A percentile compares a stretch with the other conserved stretches of the same genome.
phyloP scores from a whole-genome alignment of 2,113 vertebrate genomes.

The Oenanthe oenanthe region DNA sequence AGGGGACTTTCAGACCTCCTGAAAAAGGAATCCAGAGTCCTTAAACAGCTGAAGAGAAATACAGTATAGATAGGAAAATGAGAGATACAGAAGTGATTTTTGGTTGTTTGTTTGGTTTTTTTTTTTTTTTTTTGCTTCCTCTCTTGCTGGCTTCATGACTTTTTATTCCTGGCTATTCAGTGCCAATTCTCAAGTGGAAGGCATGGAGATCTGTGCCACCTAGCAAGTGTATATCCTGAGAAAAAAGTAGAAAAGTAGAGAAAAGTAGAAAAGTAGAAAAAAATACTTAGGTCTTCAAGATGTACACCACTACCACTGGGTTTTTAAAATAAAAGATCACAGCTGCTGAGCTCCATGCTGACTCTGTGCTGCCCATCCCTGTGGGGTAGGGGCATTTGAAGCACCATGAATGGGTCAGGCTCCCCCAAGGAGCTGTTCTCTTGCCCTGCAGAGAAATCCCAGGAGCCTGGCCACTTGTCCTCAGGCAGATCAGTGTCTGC shows the following conservation, averaged over 20 bases:
- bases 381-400: neutral
- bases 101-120: too few species aligned
- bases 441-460: neutral
- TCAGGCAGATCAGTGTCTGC: neutral
- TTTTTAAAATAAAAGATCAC: neutral
- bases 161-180: neutral
- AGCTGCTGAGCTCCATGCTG: neutral
- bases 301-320: neutral
- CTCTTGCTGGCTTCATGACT: neutral
- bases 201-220: neutral
- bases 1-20: neutral
- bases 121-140: neutral
- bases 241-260: neutral
- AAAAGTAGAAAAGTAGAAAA: neutral
- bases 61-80: neutral
- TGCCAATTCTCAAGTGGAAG: neutral
- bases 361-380: neutral
- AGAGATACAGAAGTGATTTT: neutral
- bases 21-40: neutral
- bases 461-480: rapidly evolving
- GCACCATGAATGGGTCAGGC: neutral
- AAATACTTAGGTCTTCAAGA: neutral
- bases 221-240: neutral
- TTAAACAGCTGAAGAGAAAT: neutral
- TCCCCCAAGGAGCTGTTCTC: neutral